Conservation (phyloP, 2,797 vertebrate genomes). For the Amniataba percoides region DNA sequence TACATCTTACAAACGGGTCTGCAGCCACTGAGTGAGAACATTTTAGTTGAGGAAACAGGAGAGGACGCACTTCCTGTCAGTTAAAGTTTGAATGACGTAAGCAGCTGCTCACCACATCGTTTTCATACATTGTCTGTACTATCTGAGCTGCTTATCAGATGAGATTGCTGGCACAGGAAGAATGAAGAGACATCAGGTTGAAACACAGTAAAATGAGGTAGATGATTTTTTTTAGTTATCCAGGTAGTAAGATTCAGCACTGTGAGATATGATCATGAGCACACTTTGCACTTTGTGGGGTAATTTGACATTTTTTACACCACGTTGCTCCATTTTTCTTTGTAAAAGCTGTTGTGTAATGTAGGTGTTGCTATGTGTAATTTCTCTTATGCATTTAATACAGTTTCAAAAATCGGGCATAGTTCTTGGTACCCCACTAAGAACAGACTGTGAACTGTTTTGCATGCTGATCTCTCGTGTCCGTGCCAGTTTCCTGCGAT, state of each 20-base stretch:
- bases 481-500: conserved; percentile 10
- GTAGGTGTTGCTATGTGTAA: background rate
- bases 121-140: conserved; percentile 45
- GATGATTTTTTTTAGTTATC: background rate
- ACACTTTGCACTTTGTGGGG: conserved; percentile 17
- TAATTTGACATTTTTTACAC: conserved; percentile 18
- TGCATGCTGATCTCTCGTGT: conserved; percentile 25
- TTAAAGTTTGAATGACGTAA: conserved; percentile 56
- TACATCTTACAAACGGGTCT: background rate
- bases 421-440: conserved; percentile 22
- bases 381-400: background rate
- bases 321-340: conserved; percentile 20
- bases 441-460: conserved; percentile 27
- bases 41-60: conserved; percentile 43
- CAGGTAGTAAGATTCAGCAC: background rate
- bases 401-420: conserved; percentile 1
- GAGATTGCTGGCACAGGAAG: conserved; percentile 57
- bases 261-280: background rate
- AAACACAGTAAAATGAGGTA: conserved; percentile 12
- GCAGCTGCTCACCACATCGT: conserved; percentile 57
- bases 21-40: conserved; percentile 17
- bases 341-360: conserved; percentile 35
- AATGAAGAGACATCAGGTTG: conserved; percentile 33
- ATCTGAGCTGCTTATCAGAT: conserved; percentile 54
- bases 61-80: conserved; percentile 69